A percentile compares a stretch with the other conserved stretches of the same genome.
phyloP scores from a whole-genome alignment of 2,113 vertebrate genomes.

The Thunnus thynnus region DNA sequence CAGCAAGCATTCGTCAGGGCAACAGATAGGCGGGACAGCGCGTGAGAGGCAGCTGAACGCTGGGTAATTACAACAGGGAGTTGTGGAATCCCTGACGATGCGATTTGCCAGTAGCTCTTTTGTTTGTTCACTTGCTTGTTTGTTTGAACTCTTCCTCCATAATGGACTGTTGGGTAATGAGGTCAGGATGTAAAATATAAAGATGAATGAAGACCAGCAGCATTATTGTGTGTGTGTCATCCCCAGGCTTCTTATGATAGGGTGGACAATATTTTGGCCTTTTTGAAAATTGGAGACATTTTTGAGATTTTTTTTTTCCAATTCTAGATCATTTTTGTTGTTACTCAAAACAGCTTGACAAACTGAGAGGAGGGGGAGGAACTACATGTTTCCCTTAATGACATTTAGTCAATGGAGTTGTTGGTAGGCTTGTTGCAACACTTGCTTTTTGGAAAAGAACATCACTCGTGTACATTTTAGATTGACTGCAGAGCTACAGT shows the following conservation, averaged over 20 bases:
- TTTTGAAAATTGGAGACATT: background rate
- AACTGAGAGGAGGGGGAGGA: background rate
- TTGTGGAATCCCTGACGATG: slow-evolving; percentile 57
- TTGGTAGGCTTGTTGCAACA: background rate
- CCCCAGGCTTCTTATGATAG: background rate
- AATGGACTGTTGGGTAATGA: slow-evolving; percentile 57
- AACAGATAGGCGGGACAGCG: slow-evolving; percentile 36
- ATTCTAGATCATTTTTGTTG: background rate
- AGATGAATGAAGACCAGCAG: background rate
- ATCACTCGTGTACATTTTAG: background rate
- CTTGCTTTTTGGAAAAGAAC: background rate
- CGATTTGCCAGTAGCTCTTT: slow-evolving; percentile 58
- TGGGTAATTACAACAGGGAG: slow-evolving; percentile 72
- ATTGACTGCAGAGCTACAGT: background rate
- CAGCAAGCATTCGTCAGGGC: slow-evolving; percentile 41
- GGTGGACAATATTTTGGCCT: background rate
- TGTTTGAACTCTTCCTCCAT: slow-evolving; percentile 57
- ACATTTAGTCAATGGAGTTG: background rate
- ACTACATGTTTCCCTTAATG: too few species aligned
- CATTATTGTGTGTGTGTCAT: background rate
- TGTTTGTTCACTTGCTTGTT: slow-evolving; percentile 65
- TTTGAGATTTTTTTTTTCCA: background rate
- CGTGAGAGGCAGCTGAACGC: slow-evolving; percentile 60
- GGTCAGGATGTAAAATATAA: slow-evolving; percentile 45
- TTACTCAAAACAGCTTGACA: background rate